Base-by-base conservation (phyloP, 2,113 vertebrate species). In the Cyprinodon variegatus region DNA sequence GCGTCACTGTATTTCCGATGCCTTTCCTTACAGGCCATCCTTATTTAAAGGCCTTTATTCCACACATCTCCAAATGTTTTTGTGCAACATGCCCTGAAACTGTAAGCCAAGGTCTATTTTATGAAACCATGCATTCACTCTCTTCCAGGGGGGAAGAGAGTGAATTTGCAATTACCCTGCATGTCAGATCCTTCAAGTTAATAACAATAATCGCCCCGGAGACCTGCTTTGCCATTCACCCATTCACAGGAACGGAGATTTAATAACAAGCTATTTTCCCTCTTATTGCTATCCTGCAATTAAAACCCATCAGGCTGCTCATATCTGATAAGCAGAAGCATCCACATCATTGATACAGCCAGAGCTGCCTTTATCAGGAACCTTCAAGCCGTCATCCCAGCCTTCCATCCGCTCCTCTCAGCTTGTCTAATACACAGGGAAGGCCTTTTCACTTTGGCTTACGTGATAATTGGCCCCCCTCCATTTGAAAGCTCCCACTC, bases 401-500 rank as follows among this genome's bases (percentile, higher is more conserved):
- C 68, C 88, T 78, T 68, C 70, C 63, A 64, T 53, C 75, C 81
- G 48, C 75, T 76, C 79, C 81, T 86, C 72, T 82, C 61, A 63
- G 77, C 83, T 74, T 79, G 81, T 87, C 78, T 83, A 61, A 85
- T 80, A 80, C 83, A 77, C 74, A 22, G 72, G 63, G 66, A 87
- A 57, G 50, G 80, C 78, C 88, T 86, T 91, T 94, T 90, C 82
- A 86, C 79, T 86, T 86, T 84, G 83, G 86, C 91, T 78, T 79
- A 81, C 65, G 22, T 89, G 86, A 93, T 95, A 94, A 94, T 94
- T 94, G 92, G 76, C 79, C 89, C 76, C 77, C 64, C 89, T 74
- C 78, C 62, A 62, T 93, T 94, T 93, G 87, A 94, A 94, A 94
- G 92, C 85, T 91, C 84, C 86, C 83, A 90, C 89, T 89, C 90